phyloP scores from a whole-genome alignment of 2,113 vertebrate genomes.

The Apus apus region DNA sequence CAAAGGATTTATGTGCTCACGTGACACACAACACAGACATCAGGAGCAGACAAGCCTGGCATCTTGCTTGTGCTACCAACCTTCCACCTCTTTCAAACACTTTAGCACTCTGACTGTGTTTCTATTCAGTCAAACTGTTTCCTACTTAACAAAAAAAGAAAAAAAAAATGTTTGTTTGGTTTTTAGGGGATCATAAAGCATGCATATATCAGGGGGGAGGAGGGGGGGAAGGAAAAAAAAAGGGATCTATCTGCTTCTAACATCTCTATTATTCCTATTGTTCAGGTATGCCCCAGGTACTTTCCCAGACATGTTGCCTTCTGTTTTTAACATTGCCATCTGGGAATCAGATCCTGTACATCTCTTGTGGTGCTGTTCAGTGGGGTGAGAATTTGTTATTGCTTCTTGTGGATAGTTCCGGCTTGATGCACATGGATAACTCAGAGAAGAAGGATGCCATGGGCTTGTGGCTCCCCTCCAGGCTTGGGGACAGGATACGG shows the following conservation, averaged over 20 bases:
- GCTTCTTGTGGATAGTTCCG: background rate
- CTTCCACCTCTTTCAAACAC: background rate
- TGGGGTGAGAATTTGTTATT: slow-evolving; percentile 7
- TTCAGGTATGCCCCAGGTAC: slow-evolving; percentile 63
- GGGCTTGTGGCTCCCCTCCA: rapidly evolving
- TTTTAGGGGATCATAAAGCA: slow-evolving; percentile 28
- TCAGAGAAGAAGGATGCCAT: background rate
- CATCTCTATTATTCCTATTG: slow-evolving; percentile 70
- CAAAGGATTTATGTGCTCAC: background rate
- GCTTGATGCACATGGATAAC: background rate
- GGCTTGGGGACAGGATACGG: rapidly evolving
- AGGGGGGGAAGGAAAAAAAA: background rate
- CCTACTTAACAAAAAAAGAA: background rate
- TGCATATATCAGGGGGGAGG: slow-evolving; percentile 7
- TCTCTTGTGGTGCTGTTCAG: slow-evolving; percentile 32
- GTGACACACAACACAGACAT: background rate
- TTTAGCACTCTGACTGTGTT: background rate
- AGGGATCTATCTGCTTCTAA: slow-evolving; percentile 38
- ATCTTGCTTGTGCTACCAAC: background rate
- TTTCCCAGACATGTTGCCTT: slow-evolving; percentile 66
- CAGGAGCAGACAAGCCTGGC: background rate
- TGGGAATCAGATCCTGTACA: slow-evolving; percentile 42
- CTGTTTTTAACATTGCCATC: slow-evolving; percentile 55
- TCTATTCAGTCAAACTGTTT: background rate
- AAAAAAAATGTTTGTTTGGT: slow-evolving; percentile 12